These are phyloP conservation scores for Malurus alboscapulatus DNA, from an alignment of 2,113 vertebrate species.

Conservation along the genomic window DNA sequence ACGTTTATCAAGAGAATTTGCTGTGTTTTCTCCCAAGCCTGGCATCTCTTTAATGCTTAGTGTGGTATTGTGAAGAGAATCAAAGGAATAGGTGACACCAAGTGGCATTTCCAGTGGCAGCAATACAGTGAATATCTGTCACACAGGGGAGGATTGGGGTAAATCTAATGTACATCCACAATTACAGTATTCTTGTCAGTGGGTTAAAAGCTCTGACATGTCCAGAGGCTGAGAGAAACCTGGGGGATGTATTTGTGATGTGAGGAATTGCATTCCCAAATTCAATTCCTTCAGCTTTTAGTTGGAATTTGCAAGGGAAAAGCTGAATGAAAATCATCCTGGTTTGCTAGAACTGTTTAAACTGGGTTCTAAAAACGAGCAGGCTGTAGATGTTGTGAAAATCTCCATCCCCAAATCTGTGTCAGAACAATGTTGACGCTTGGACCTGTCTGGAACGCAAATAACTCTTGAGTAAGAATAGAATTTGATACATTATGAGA, in stretches of 20 bases:
- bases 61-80: background rate
- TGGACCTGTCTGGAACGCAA: background rate
- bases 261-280: background rate
- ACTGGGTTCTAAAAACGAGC: background rate
- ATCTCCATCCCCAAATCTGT: background rate
- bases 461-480: background rate
- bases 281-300: background rate
- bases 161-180: background rate
- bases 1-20: background rate
- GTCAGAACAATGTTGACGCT: background rate
- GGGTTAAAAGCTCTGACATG: background rate
- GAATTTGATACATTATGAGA: background rate
- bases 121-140: background rate
- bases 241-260: rapidly evolving
- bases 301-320: background rate
- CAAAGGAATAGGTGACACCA: background rate
- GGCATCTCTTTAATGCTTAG: background rate
- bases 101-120: background rate
- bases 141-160: background rate
- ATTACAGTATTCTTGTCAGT: background rate
- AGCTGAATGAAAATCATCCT: background rate
- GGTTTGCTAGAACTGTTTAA: background rate
- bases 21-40: background rate
- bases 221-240: background rate
- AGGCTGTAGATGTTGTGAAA: background rate